A percentile compares a stretch with the other conserved stretches of the same genome.
phyloP scores from a whole-genome alignment of 2,797 vertebrate genomes.

The Leptoclinus maculatus region DNA sequence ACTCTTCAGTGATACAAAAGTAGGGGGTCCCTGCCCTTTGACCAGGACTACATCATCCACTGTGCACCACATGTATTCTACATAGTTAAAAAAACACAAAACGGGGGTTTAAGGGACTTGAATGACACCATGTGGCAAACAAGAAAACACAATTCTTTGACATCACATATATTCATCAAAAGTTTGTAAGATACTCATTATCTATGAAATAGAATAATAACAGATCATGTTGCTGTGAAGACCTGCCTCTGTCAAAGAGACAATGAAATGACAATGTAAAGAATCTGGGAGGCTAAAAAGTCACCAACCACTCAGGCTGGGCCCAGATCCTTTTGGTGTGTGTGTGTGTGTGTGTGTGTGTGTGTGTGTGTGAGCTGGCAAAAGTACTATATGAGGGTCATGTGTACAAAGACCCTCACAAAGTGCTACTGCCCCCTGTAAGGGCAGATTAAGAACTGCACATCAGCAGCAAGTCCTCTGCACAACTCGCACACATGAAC shows the following conservation, averaged over 20 bases:
- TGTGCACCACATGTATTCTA: conserved; percentile 15
- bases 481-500: conserved; percentile 16
- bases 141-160: conserved; percentile 10
- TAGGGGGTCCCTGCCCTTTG: background rate
- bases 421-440: conserved; percentile 29
- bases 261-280: conserved; percentile 15
- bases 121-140: conserved; percentile 13
- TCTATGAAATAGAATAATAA: background rate
- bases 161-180: background rate
- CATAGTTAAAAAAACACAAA: conserved; percentile 6
- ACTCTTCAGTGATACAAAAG: background rate
- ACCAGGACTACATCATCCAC: background rate
- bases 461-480: conserved; percentile 4
- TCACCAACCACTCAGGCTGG: conserved; percentile 5
- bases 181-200: background rate
- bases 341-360: background rate
- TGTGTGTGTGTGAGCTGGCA: background rate
- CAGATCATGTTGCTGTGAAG: background rate
- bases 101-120: background rate
- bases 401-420: background rate
- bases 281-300: background rate
- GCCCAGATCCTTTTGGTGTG: background rate
- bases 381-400: background rate
- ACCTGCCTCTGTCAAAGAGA: conserved; percentile 17
- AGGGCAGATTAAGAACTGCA: conserved; percentile 19